A percentile compares a stretch with the other conserved stretches of the same genome.
Conservation (phyloP, 1,140 invertebrate genomes). For the Bombus ignitus region DNA sequence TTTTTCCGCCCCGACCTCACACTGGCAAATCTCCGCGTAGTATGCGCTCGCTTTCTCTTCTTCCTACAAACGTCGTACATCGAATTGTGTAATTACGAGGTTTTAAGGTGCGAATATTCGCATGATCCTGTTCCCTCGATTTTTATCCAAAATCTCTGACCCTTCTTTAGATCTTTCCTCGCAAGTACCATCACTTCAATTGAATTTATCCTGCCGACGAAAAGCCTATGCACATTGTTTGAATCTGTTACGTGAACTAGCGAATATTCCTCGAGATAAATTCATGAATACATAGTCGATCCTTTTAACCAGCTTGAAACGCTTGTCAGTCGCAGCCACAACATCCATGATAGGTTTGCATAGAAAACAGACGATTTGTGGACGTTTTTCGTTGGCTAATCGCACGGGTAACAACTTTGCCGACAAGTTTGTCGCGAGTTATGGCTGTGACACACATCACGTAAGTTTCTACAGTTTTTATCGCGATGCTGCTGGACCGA, state of each 20-base stretch:
- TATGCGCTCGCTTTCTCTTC: neutral
- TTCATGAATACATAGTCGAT: neutral
- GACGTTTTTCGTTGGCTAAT: constrained; percentile 10
- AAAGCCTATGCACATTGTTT: neutral
- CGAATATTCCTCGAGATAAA: neutral
- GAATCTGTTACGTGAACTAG: no score
- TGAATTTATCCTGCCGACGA: neutral
- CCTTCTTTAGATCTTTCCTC: neutral
- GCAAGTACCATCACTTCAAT: neutral
- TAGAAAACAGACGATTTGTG: neutral
- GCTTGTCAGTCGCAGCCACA: constrained; percentile 8
- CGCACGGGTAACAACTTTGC: constrained; percentile 42
- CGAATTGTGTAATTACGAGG: neutral
- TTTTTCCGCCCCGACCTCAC: neutral
- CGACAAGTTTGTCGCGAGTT: constrained; percentile 52
- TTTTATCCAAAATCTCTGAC: no score
- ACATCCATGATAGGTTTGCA: neutral
- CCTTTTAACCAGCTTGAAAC: neutral
- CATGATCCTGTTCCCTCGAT: neutral
- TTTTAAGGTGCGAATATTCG: neutral
- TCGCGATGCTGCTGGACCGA: neutral
- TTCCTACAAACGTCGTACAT: neutral
- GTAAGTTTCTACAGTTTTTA: constrained; percentile 67
- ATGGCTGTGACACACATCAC: constrained; percentile 65
- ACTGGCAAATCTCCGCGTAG: neutral